Base-by-base conservation (phyloP, 2,113 vertebrate genomes). In the Dendropsophus ebraccatus region DNA sequence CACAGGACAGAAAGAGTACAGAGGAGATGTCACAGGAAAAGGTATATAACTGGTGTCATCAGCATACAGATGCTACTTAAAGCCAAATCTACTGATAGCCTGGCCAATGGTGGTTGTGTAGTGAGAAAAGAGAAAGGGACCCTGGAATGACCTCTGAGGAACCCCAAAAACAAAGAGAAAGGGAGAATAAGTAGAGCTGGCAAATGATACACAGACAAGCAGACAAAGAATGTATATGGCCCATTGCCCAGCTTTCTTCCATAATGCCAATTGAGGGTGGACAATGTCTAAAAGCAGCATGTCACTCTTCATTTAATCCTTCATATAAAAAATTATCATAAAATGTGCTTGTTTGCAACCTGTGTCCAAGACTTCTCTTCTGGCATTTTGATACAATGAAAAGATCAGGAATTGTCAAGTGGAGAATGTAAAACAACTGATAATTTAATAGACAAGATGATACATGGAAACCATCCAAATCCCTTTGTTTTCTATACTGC, bases 351-450 rank as follows among this genome's bases (percentile, higher is more conserved):
- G 37, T 6, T 45, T 41, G 19, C 12, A 45, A 73, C 12, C 16
- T 25, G 41, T 49, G 72, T 49, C 41, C 72, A 74, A 74, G 72
- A 25, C 72, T 13, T 74, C 72, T 74, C n/a, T n/a, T 74, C 12
- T 41, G 9, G 35, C 67, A n/a, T 45, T 45, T 35, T 45, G 21
- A 5, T 45, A n/a, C 21, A 73, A n/a, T n/a, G 23, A 19, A 35
- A 69, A 69, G 16, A 41, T 37, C 17, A 1, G 35, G 1, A 69
- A 69, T 13, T 69, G 65, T 69, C 30, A 37, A 21, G 17, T 16
- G 32, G 67, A 70, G 67, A 41, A 70, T 70, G 19, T 23, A 41
- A 70, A 70, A 70, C 35, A 70, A 70, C 2, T 35, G 30, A 21
- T 70, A 70, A 70, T 70, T 70, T 17, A 70, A 37, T 5, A 70